Conservation (phyloP, 2,888 invertebrate genomes). For the Callyntrura sp. region DNA sequence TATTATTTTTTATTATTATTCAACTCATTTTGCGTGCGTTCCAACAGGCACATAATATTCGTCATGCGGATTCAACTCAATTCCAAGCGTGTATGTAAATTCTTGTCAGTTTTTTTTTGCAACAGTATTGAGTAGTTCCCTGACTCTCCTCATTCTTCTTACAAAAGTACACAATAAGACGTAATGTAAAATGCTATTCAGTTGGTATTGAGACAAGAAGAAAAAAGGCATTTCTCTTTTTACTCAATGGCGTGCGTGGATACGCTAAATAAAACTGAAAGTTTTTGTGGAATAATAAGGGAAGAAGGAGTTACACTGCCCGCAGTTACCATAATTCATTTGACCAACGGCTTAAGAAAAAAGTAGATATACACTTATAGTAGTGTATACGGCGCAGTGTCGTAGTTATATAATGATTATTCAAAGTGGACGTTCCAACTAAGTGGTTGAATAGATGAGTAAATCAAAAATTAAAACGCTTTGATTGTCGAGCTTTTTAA, state of each 20-base stretch:
- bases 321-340: slow-evolving; percentile 28
- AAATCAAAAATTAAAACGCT: slow-evolving; percentile 50
- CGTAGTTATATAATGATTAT: not conserved
- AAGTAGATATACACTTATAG: not conserved
- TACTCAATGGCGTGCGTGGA: slow-evolving; percentile 1
- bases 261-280: slow-evolving; percentile 41
- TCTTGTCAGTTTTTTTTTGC: not conserved
- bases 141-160: not conserved
- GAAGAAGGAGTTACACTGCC: not conserved
- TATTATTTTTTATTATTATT: not conserved
- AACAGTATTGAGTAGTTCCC: not conserved
- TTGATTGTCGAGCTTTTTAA: slow-evolving; percentile 25
- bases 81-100: not conserved
- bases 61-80: slow-evolving; percentile 12
- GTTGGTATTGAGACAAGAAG: not conserved
- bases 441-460: slow-evolving; percentile 4
- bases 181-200: not conserved
- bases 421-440: slow-evolving; percentile 23
- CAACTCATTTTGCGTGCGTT: slow-evolving; percentile 9
- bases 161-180: slow-evolving; percentile 11
- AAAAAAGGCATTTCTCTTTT: slow-evolving; percentile 45
- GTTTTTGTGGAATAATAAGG: slow-evolving; percentile 1
- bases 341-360: not conserved
- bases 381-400: not conserved
- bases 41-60: not conserved